phyloP scores from a whole-genome alignment of 2,888 invertebrate genomes.

The Eutolmus rufibarbis region DNA sequence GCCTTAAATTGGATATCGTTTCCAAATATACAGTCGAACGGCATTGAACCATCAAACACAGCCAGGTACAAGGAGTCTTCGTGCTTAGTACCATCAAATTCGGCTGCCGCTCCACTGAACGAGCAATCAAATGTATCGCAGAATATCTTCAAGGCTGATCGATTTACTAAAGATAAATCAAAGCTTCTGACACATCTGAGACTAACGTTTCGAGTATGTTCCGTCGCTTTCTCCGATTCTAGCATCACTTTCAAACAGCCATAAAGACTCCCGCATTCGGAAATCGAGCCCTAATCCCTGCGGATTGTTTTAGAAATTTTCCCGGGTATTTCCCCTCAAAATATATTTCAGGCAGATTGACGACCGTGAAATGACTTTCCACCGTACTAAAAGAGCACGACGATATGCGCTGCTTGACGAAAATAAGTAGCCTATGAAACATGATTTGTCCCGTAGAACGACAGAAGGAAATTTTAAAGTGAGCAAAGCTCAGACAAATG shows the following conservation, averaged over 20 bases:
- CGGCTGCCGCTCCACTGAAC: background rate
- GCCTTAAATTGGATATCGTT: background rate
- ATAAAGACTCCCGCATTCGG: background rate
- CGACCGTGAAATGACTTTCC: background rate
- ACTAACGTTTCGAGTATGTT: background rate
- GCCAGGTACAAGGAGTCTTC: background rate
- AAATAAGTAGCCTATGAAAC: background rate
- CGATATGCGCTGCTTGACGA: background rate
- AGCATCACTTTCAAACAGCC: background rate
- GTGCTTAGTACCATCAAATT: background rate
- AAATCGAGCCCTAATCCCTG: background rate
- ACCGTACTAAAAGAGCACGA: background rate
- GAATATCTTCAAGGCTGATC: background rate
- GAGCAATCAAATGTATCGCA: background rate
- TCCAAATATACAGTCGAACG: background rate
- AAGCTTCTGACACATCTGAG: background rate
- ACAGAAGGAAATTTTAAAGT: background rate
- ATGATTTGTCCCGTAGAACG: background rate
- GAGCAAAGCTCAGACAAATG: background rate
- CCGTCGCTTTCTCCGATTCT: background rate
- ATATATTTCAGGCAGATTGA: background rate
- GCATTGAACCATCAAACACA: background rate
- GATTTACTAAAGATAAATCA: background rate
- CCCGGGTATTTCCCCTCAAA: background rate
- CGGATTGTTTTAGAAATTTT: background rate